Evolutionary conservation across 2,797 vertebrate genomes (phyloP).

Genomic region (Scolopax rusticola): DNA sequence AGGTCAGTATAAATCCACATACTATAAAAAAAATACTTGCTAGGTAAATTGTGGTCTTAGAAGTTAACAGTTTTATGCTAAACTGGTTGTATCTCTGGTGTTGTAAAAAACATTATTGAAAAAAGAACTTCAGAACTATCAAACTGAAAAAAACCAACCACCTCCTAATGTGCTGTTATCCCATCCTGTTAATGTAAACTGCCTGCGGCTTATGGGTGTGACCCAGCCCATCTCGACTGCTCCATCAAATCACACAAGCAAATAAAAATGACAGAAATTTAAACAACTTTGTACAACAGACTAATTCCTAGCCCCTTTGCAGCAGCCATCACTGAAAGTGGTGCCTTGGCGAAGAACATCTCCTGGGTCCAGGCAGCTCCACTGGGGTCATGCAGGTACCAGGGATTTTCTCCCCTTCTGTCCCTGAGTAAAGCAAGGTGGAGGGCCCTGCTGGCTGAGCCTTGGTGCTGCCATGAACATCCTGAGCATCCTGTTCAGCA

Average conservation of each 20-base stretch:
- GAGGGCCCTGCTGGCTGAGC: neutral
- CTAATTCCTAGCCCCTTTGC: neutral
- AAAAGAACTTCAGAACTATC: neutral
- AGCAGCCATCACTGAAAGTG: neutral
- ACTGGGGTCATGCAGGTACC: neutral
- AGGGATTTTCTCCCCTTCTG: neutral
- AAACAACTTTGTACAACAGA: neutral
- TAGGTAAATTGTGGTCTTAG: neutral
- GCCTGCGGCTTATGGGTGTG: neutral
- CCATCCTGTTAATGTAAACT: neutral
- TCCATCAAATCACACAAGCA: neutral
- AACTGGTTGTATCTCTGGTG: neutral
- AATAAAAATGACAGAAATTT: neutral
- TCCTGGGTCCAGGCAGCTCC: neutral
- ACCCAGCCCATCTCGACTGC: neutral
- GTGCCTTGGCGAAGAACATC: neutral
- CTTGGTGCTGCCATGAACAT: rapidly evolving
- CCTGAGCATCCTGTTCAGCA: neutral
- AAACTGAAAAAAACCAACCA: neutral
- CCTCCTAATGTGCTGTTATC: neutral
- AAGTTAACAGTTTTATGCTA: neutral
- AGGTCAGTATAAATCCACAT: neutral
- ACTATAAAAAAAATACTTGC: neutral
- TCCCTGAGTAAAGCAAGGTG: neutral
- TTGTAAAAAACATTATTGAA: neutral